A percentile compares a stretch with the other conserved stretches of the same genome.
These are phyloP conservation scores for Physella acuta DNA, from an alignment of 1,140 invertebrate genomes.

Conservation along the genomic window DNA sequence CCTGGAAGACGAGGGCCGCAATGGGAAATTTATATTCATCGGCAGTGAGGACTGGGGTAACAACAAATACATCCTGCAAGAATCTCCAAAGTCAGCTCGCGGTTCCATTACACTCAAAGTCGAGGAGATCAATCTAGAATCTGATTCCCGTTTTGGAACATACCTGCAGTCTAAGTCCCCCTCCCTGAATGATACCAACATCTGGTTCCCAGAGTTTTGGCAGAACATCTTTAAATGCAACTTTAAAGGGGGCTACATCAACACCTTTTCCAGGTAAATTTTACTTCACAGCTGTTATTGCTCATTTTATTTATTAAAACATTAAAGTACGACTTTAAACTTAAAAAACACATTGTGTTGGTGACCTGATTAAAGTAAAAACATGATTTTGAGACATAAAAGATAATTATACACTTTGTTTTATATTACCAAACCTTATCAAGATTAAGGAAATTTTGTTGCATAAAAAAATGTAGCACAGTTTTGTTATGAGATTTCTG, in stretches of 20 bases:
- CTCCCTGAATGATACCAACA: constrained; percentile 26
- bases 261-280: constrained; percentile 29
- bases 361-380: too few species aligned
- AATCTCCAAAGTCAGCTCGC: constrained; percentile 29
- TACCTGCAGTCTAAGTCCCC: constrained; percentile 31
- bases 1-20: constrained; percentile 55
- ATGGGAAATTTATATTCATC: constrained; percentile 68
- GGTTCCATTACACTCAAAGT: constrained; percentile 45
- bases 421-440: too few species aligned
- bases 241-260: constrained; percentile 38
- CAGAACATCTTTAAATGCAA: constrained; percentile 44
- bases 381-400: too few species aligned
- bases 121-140: constrained; percentile 7
- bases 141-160: constrained; percentile 15
- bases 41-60: constrained; percentile 78
- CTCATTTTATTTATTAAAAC: too few species aligned
- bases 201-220: constrained; percentile 49
- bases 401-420: too few species aligned
- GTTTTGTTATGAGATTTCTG: not conserved
- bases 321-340: too few species aligned
- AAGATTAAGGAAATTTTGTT: too few species aligned
- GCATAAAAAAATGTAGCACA: too few species aligned
- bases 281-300: too few species aligned
- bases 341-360: too few species aligned
- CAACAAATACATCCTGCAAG: constrained; percentile 57